Evolutionary conservation across 2,888 invertebrate genomes (phyloP), one percentile per base, ranked within the genome.

Genomic region (Andricus quercusramuli): DNA sequence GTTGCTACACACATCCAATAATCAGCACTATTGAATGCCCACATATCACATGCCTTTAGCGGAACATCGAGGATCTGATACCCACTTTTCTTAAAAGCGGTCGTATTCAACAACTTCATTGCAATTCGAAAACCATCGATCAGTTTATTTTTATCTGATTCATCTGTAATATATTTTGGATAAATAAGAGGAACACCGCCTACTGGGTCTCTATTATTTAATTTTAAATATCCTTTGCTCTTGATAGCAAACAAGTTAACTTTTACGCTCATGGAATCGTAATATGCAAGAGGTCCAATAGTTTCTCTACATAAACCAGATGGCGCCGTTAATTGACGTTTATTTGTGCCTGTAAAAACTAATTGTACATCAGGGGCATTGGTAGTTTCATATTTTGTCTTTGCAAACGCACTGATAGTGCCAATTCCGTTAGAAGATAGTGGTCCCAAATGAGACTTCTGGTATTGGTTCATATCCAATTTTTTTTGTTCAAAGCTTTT

Each of bases 111-210:
- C 41, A 97, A 94, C 83, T 96, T 96, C 88, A 97, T 94, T 0
- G 96, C 96, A 83, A 97, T 95, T 89, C 95, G 95, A 37, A 97
- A 96, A 13, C 97, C 97, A 92, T 97, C 97, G 0, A 96, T 95
- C 5, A 97, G 90, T 0, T 95, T 95, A 86, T 95, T 93, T 20
- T 97, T 93, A 88, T 98, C 98, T 89, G 96, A 95, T 85, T 95
- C 95, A 85, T 97, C 95, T 0, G 96, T 95, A 90, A 98, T 96
- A 92, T 98, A 84, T 47, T 83, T 84, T 0, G 83, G 41, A 98
- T 83, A 92, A 98, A 92, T 98, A 97, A 0, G 98, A 97, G 90
- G 84, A 37, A 1, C 11, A 80, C 81, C 0, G 83, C 84, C 25
- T 81, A 80, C 78, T 20, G 85, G 85, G 76, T 87, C 82, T 0